A percentile compares a stretch with the other conserved stretches of the same genome.
Evolutionary conservation across 2,797 vertebrate species (phyloP).

Genomic region (Peromyscus attwateri): DNA sequence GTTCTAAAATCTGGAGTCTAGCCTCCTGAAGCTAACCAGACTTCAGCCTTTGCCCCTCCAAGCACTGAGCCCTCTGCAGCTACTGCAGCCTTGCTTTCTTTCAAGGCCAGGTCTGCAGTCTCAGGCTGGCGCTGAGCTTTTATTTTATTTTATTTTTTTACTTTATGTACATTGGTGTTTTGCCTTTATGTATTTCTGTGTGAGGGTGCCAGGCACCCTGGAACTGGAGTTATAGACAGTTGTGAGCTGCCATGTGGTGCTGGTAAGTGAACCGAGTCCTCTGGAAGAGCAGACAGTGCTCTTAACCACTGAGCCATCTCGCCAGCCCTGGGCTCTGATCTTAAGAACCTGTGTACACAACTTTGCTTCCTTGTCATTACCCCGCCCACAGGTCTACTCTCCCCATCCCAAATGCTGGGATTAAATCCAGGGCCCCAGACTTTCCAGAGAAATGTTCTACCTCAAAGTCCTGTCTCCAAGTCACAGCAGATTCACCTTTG

Average conservation of each 20-base stretch:
- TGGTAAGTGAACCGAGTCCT: neutral
- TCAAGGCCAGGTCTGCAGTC: neutral
- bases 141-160: neutral
- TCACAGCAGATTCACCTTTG: neutral
- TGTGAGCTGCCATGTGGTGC: neutral
- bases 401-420: neutral
- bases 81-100: neutral
- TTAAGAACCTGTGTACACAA: neutral
- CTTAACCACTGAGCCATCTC: neutral
- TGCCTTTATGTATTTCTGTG: neutral
- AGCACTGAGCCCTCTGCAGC: neutral
- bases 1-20: slow-evolving; percentile 16
- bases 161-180: neutral
- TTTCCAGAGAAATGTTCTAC: neutral
- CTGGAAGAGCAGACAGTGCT: neutral
- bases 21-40: neutral
- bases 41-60: neutral
- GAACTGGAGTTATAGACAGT: neutral
- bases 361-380: slow-evolving; percentile 17
- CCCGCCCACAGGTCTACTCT: neutral
- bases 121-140: neutral
- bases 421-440: neutral
- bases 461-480: neutral
- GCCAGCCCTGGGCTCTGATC: neutral
- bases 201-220: neutral